Conservation (phyloP, 2,113 vertebrate genomes). For the Oceanodroma tethys region DNA sequence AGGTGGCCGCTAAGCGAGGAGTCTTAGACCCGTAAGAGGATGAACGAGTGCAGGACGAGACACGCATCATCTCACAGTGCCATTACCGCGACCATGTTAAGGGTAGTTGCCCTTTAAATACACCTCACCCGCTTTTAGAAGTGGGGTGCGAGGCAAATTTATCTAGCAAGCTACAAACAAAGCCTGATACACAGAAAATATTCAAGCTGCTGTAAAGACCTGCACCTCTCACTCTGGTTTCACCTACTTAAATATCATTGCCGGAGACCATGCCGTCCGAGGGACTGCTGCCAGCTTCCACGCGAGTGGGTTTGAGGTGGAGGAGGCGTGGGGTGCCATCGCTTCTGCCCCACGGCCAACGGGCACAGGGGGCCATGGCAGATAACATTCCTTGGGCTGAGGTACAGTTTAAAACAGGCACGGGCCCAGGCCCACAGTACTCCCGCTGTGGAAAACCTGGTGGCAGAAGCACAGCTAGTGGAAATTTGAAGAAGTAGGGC, state of each 20-base stretch:
- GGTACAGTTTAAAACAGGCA: background rate
- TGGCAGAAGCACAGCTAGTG: background rate
- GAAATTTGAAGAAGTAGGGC: background rate
- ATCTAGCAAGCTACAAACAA: background rate
- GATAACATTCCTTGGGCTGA: background rate
- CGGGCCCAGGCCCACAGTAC: background rate
- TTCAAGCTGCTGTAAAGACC: background rate
- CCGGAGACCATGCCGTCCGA: fast-evolving
- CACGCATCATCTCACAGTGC: fast-evolving
- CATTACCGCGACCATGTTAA: background rate
- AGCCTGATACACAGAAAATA: background rate
- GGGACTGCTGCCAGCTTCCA: no score
- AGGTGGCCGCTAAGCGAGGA: fast-evolving
- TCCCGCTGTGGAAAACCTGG: fast-evolving
- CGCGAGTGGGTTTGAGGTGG: fast-evolving
- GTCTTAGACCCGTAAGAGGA: background rate
- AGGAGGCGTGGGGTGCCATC: background rate
- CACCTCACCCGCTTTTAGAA: background rate
- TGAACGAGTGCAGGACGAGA: fast-evolving
- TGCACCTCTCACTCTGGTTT: fast-evolving
- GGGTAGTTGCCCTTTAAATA: background rate
- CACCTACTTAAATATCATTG: background rate
- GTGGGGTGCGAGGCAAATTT: fast-evolving
- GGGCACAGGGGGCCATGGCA: background rate
- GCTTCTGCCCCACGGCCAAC: background rate